Evolutionary conservation across 53 echinoderm and acorn worm genomes (phyloP).

Genomic region (Mesocentrotus franciscanus): DNA sequence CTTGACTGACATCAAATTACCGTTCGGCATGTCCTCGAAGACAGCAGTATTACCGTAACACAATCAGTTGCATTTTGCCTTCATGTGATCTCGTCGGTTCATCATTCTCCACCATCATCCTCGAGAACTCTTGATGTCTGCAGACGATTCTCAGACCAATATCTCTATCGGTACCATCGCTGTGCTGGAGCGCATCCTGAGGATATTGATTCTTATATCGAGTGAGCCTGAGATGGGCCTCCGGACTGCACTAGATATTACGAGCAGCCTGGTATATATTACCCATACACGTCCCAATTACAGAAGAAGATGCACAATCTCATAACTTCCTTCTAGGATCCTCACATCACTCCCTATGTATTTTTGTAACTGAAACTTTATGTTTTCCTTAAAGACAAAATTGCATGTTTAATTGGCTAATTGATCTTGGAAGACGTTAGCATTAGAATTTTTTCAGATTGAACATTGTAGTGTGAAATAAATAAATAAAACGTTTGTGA

Average conservation of each 20-base stretch:
- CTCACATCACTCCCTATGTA: background rate
- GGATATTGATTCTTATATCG: conserved; percentile 36
- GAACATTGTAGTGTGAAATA: background rate
- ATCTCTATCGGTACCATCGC: conserved; percentile 17
- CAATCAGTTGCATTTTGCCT: background rate
- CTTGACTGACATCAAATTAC: conserved; percentile 7
- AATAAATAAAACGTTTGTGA: background rate
- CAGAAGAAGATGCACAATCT: background rate
- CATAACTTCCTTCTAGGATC: background rate
- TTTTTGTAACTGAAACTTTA: background rate
- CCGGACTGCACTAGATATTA: conserved; percentile 26
- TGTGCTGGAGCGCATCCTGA: background rate
- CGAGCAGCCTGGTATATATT: background rate
- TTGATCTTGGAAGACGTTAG: background rate
- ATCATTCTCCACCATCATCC: background rate
- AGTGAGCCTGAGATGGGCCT: background rate
- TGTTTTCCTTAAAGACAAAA: background rate
- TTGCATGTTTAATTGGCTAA: background rate
- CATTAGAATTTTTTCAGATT: background rate
- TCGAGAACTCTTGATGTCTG: conserved; percentile 30
- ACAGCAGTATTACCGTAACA: background rate
- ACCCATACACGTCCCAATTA: background rate
- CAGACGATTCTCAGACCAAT: background rate
- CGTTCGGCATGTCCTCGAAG: background rate
- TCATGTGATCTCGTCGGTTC: conserved; percentile 11